A percentile compares a stretch with the other conserved stretches of the same genome.
phyloP scores from a whole-genome alignment of 2,888 invertebrate species.

The Andrena flavipes region DNA sequence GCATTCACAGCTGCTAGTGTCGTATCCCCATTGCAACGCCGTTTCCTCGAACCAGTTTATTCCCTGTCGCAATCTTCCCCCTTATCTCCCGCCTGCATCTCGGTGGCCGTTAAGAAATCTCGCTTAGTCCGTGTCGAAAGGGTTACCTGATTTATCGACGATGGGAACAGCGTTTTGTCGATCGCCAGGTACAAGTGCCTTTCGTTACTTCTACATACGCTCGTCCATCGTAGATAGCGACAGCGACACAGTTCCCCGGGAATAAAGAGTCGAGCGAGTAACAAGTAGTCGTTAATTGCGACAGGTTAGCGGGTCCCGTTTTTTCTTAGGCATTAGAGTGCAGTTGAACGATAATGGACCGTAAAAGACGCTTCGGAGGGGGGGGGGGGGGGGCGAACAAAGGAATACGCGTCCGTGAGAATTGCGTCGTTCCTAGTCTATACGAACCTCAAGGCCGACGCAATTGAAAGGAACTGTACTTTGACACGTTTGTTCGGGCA shows the following conservation, averaged over 20 bases:
- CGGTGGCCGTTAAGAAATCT: background rate
- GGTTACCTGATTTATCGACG: conserved; percentile 29
- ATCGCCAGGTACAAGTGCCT: background rate
- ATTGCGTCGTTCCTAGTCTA: conserved; percentile 53
- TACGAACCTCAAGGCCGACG: conserved; percentile 46
- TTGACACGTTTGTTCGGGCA: conserved; percentile 32
- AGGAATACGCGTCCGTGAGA: conserved; percentile 35
- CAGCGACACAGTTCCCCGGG: too few relatives aligned
- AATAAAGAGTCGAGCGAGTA: background rate
- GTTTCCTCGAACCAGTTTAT: background rate
- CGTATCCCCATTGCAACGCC: background rate
- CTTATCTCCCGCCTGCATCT: background rate
- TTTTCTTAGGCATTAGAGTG: background rate
- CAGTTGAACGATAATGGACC: conserved; percentile 5
- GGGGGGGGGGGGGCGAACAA: too few relatives aligned
- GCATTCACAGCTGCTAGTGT: conserved; percentile 45
- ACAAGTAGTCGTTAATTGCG: background rate
- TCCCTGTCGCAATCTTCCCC: background rate
- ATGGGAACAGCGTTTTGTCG: background rate
- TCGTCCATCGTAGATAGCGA: too few relatives aligned
- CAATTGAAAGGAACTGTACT: conserved; percentile 48
- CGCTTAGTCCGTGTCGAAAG: background rate
- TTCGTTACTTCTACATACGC: too few relatives aligned
- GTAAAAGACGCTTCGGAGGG: conserved; percentile 11
- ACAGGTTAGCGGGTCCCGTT: background rate